Percentiles rank a stretch among this genome's conserved stretches.
phyloP scores from a whole-genome alignment of 2,888 invertebrate species.

The Melanostoma mellinum region DNA sequence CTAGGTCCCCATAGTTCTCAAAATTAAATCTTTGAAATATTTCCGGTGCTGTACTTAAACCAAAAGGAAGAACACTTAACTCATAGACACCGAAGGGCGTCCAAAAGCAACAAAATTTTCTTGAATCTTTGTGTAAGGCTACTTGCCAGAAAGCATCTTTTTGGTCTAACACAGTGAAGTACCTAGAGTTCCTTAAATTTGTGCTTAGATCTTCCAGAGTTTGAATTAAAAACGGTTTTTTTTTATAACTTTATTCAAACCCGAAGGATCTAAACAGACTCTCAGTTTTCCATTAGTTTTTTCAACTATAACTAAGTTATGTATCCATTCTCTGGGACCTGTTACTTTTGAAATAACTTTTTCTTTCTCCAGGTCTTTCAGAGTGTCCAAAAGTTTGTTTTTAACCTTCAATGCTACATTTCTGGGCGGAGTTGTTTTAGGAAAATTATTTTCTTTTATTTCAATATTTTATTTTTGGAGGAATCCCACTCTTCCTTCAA shows the following conservation, averaged over 20 bases:
- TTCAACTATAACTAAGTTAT: not conserved
- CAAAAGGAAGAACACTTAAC: slow-evolving; percentile 49
- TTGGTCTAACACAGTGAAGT: not conserved
- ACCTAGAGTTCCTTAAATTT: not conserved
- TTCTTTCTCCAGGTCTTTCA: slow-evolving; percentile 57
- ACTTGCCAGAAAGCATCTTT: slow-evolving; percentile 2
- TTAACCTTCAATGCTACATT: slow-evolving; percentile 67
- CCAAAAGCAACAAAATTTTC: slow-evolving; percentile 51
- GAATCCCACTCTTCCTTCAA: slow-evolving; percentile 71
- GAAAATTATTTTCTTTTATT: slow-evolving; percentile 36
- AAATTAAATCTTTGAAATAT: slow-evolving; percentile 69
- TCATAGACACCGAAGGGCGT: slow-evolving; percentile 42
- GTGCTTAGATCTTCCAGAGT: not conserved
- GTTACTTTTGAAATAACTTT: slow-evolving; percentile 57
- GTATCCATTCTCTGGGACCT: slow-evolving; percentile 40
- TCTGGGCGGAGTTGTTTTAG: slow-evolving; percentile 64
- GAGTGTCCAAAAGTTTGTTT: slow-evolving; percentile 56
- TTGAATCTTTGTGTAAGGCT: not conserved
- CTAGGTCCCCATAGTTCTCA: slow-evolving; percentile 71
- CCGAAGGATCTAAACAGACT: slow-evolving; percentile 33
- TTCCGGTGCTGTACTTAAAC: slow-evolving; percentile 30
- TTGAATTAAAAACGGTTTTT: slow-evolving; percentile 1
- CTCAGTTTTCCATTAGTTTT: slow-evolving; percentile 21
- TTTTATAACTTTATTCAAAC: slow-evolving; percentile 39
- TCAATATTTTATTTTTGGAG: slow-evolving; percentile 62